Evolutionary conservation across 2,888 invertebrate genomes (phyloP), one percentile per base, ranked within the genome.

Genomic region (Pasiphila rectangulata): DNA sequence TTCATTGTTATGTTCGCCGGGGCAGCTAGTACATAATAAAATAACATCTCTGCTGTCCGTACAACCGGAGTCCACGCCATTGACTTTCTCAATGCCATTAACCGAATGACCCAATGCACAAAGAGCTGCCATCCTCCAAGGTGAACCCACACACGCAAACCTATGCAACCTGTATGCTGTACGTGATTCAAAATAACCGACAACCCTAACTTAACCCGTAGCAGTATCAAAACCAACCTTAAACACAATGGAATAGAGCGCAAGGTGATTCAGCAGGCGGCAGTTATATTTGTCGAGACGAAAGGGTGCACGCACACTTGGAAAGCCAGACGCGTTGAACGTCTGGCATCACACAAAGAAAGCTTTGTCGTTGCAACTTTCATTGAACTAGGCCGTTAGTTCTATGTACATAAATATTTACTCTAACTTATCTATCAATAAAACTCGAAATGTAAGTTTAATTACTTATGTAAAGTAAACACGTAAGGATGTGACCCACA

Each of bases 81-180:
- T 87, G 87, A 87, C 86, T 88, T 77, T 78, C 79, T 81, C 76
- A 85, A 76, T 84, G 89, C 85, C 88, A 88, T 88, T 89, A 89
- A 87, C 89, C 89, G 89, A 89, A 88, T 89, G 87, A 89, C 89
- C 89, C 83, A 89, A 85, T 88, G 86, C 86, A 88, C 88, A 89
- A 89, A 89, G 88, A 84, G 82, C 82, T 79, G 77, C 74, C 81
- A 69, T 75, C 81, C 84, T 86, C 87, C 89, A 89, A 89, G 89
- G 89, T 89, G 87, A 89, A 88, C 82, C 1, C 84, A 83, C 83
- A 88, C 87, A 75, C 39, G 0, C 51, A 63, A 61, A 54, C 19
- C 34, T 63, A 64, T 69, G 61, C 63, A 65, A 63, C 65, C 63
- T 59, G 68, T 68, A 75, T 70, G n/a, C n/a, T n/a, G n/a, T n/a